Base-by-base conservation (phyloP, 2,888 invertebrate species). In the Bedellia somnulentella region DNA sequence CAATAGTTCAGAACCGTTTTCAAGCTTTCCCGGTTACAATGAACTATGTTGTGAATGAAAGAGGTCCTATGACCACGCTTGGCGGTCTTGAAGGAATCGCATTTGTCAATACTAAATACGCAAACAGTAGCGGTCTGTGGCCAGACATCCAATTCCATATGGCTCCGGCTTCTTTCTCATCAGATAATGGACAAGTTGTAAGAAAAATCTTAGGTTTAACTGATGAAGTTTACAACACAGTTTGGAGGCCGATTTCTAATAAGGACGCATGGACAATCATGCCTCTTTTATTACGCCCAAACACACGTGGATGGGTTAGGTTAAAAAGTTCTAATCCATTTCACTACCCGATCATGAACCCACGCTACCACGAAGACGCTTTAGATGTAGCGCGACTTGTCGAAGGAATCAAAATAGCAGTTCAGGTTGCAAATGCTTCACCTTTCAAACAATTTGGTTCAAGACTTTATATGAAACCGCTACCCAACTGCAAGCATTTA, bases 101-200 rank as follows among this genome's bases (percentile, higher is more conserved):
- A 2, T 93, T 93, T 56, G 85, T 93, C 0, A 89, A 89, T 42
- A 92, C 93, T 0, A 86, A 84, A 37, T 89, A 83, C 43, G 91
- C 90, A 0, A 93, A 93, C 46, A 70, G 76, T 28, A 82, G 86
- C 2, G 81, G 85, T 2, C 80, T 85, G 37, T 90, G 89, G 82
- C 93, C 93, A 0, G 93, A 94, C 45, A 85, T 94, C 26, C 92
- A 94, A 46, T 89, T 93, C 45, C 93, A 94, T 49, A 93, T 94
- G 86, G 92, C 93, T 2, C 93, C 93, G 1, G 91, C 93, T 1
- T 89, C 89, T 0, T 85, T 91, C 23, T 86, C 86, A 34, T 89
- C 90, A 0, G 91, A 91, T 48, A 85, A 82, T 32, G 87, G 87
- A 1, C 80, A 82, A 30, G 75, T 91, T 49, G 83, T 89, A 0